Base-by-base conservation (phyloP, 2,113 vertebrate species). In the Pachyramphus minor region DNA sequence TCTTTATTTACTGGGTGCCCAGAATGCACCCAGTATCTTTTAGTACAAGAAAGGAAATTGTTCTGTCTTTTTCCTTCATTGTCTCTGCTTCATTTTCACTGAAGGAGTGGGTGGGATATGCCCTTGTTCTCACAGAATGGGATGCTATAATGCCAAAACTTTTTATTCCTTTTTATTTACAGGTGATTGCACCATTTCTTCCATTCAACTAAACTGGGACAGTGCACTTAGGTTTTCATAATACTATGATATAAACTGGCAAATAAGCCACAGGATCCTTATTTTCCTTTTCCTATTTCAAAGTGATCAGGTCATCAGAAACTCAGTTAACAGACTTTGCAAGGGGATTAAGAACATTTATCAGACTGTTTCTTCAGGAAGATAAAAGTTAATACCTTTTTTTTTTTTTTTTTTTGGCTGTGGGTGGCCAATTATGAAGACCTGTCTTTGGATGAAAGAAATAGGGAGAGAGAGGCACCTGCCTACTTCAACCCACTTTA, bases 1-100 rank as follows among this genome's bases (percentile, higher is more conserved):
- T 71, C 59, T 77, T 93, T 74, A 78, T 50, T 50, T 50, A 50
- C 24, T 25, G 49, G 49, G 25, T 35, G 30, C 12, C 39, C 66
- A 63, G 67, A 82, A 76, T 7, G 33, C 42, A 88, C 24, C 47
- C 24, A n/a, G 5, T 31, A 24, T 53, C 39, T 80, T 80, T 47
- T n/a, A 41, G 35, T 68, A 84, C 2, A 15, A 35, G 14, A 84
- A 81, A 84, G 30, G 22, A 92, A 89, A 47, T 81, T 74, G 52
- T 81, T 74, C 90, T 59, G 68, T 12, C 17, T 22, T 50, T 84
- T 84, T 81, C 33, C 68, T 84, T 35, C 27, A 67, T 81, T 93
- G 91, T 85, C 16, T 75, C 50, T 80, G n/a, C 37, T 85, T 90
- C 67, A 77, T 93, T 93, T 89, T 95, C 31, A 74, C 33, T 47